Evolutionary conservation across 2,888 invertebrate species (phyloP), one percentile per base, ranked within the genome.

Genomic region (Gastracanthus pulcherrimus): DNA sequence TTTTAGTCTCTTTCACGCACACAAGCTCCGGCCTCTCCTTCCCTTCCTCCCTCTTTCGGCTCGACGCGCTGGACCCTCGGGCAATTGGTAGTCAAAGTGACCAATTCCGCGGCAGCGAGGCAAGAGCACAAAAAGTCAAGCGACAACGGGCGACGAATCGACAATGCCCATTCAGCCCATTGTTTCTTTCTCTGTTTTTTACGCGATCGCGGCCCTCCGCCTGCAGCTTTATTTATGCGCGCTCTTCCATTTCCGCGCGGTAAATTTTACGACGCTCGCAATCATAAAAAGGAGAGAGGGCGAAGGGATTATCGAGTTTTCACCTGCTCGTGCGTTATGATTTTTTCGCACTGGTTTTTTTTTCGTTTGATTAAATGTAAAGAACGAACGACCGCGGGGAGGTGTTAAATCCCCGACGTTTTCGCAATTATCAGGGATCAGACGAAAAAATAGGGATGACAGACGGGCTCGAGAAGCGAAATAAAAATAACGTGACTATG

Each of bases 81-180:
- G 26, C 77, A 60, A 70, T 77, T 34, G 55, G 23, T 60, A 77
- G 48, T 48, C 36, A 58, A 76, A 77, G 77, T 45, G 69, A 74
- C 62, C 74, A 64, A 74, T 74, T 16, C 36, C 26, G 26, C 5
- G 26, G 6, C n/a, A n/a, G n/a, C n/a, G n/a, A n/a, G n/a, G n/a
- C n/a, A n/a, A n/a, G n/a, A n/a, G n/a, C n/a, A n/a, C n/a, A n/a
- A n/a, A n/a, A n/a, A n/a, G n/a, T n/a, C n/a, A n/a, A n/a, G n/a
- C n/a, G n/a, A n/a, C 67, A 2, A 45, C 0, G 11, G 13, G 11
- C 36, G n/a, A n/a, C 11, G 45, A 51, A 64, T 48, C 48, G 64
- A 75, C 75, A n/a, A n/a, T n/a, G n/a, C n/a, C n/a, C n/a, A n/a
- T n/a, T n/a, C n/a, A n/a, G 38, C n/a, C 66, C 29, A 66, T 66